phyloP scores from a whole-genome alignment of 37 sponge, comb jelly and placozoan genomes.

The Dysidea cf. avara region DNA sequence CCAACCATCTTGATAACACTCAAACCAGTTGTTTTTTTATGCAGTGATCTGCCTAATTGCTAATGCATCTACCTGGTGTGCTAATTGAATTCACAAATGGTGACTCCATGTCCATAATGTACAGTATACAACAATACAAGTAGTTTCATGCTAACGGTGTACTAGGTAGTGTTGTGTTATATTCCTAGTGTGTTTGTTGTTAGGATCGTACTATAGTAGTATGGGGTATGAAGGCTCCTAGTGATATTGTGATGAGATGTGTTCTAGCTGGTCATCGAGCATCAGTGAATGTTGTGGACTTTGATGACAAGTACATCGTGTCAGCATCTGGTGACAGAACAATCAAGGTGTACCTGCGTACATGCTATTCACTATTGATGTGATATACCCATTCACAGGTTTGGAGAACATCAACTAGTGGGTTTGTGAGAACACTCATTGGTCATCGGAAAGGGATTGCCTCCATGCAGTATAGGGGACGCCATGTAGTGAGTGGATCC shows the following conservation, averaged over 20 bases:
- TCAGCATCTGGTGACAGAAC: constrained; percentile 98
- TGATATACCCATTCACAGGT: constrained; percentile 52
- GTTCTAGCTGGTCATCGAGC: constrained; percentile 96
- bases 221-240: constrained; percentile 88
- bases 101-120: too few relatives aligned
- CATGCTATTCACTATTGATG: too few relatives aligned
- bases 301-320: constrained; percentile 97
- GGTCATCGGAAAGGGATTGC: constrained; percentile 96
- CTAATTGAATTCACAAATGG: too few relatives aligned
- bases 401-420: constrained; percentile 86
- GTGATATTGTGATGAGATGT: constrained; percentile 78
- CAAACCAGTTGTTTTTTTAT: too few relatives aligned
- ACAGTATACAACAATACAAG: too few relatives aligned
- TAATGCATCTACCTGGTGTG: too few relatives aligned
- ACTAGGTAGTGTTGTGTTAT: too few relatives aligned
- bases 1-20: too few relatives aligned
- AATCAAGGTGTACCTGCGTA: constrained; percentile 67
- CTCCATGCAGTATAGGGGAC: constrained; percentile 94
- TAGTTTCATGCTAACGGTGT: too few relatives aligned
- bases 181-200: too few relatives aligned
- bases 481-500: constrained; percentile 96
- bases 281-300: constrained; percentile 98
- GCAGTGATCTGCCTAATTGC: too few relatives aligned
- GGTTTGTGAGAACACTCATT: constrained; percentile 92
- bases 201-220: constrained; percentile 98